phyloP scores from a whole-genome alignment of 2,113 vertebrate genomes.

The Aythya baeri region DNA sequence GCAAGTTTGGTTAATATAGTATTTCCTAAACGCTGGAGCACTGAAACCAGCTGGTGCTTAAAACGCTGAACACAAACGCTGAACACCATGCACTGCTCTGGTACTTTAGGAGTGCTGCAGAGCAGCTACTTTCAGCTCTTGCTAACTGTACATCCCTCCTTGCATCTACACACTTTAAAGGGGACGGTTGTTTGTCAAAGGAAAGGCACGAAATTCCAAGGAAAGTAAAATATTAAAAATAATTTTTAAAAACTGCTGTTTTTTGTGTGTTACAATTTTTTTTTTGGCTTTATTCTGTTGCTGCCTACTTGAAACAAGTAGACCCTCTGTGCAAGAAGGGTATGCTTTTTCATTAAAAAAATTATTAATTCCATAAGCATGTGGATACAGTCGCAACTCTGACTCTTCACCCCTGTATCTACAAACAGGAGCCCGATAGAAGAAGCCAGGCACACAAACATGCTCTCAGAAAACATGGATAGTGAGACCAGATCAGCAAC shows the following conservation, averaged over 20 bases:
- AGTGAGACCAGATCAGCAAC: background rate
- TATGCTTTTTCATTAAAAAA: background rate
- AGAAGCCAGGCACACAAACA: background rate
- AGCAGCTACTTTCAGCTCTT: too few species aligned
- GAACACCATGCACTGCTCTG: background rate
- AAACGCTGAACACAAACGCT: accelerated
- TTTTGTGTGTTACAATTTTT: background rate
- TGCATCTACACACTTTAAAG: too few species aligned
- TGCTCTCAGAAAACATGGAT: background rate
- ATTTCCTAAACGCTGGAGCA: background rate
- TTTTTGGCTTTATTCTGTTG: background rate
- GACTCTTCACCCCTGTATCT: background rate
- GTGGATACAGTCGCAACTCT: background rate
- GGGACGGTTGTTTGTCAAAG: too few species aligned
- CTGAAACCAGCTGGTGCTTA: background rate
- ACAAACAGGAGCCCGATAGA: too few species aligned
- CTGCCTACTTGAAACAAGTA: background rate
- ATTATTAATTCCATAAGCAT: background rate
- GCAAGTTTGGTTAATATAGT: background rate
- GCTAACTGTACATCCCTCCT: too few species aligned
- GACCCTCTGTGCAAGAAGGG: too few species aligned
- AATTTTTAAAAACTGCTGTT: background rate
- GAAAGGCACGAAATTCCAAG: background rate
- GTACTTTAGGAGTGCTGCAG: too few species aligned
- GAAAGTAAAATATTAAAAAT: background rate